A percentile compares a stretch with the other conserved stretches of the same genome.
Conservation (phyloP, 2,888 invertebrate species). For the Axea sp. region DNA sequence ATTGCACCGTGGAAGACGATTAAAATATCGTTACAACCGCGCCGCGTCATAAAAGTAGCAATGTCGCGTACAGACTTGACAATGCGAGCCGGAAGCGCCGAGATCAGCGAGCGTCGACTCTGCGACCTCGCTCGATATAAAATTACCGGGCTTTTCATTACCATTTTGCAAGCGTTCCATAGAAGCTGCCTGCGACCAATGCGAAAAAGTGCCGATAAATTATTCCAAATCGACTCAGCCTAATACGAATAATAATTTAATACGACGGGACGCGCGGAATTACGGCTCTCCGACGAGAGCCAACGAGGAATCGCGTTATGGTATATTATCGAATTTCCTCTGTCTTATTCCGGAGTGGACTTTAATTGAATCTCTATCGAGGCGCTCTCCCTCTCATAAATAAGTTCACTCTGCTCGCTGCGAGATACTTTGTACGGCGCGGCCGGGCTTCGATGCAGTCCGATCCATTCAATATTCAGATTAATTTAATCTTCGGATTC, state of each 20-base stretch:
- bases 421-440: slow-evolving; percentile 52
- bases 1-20: no score
- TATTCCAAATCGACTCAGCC: slow-evolving; percentile 23
- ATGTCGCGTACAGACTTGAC: not conserved
- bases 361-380: slow-evolving; percentile 57
- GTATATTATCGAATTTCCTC: slow-evolving; percentile 54
- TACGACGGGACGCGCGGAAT: slow-evolving; percentile 13
- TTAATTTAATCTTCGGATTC: slow-evolving; percentile 57
- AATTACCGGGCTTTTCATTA: slow-evolving; percentile 45
- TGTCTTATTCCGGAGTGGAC: slow-evolving; percentile 59
- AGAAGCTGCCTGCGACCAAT: slow-evolving; percentile 12
- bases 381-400: slow-evolving; percentile 49
- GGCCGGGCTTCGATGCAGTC: slow-evolving; percentile 33
- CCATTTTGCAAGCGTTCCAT: slow-evolving; percentile 23
- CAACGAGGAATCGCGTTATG: slow-evolving; percentile 40
- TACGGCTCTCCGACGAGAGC: slow-evolving; percentile 12
- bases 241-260: slow-evolving; percentile 46
- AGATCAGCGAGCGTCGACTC: slow-evolving; percentile 1
- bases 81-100: not conserved
- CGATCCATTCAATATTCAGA: slow-evolving; percentile 59
- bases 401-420: slow-evolving; percentile 49
- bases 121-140: slow-evolving; percentile 5
- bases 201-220: slow-evolving; percentile 41
- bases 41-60: slow-evolving; percentile 1
- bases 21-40: not conserved